Percentiles rank a stretch among this genome's conserved stretches.
Evolutionary conservation across 2,113 vertebrate genomes (phyloP).

Genomic region (Martes martes): DNA sequence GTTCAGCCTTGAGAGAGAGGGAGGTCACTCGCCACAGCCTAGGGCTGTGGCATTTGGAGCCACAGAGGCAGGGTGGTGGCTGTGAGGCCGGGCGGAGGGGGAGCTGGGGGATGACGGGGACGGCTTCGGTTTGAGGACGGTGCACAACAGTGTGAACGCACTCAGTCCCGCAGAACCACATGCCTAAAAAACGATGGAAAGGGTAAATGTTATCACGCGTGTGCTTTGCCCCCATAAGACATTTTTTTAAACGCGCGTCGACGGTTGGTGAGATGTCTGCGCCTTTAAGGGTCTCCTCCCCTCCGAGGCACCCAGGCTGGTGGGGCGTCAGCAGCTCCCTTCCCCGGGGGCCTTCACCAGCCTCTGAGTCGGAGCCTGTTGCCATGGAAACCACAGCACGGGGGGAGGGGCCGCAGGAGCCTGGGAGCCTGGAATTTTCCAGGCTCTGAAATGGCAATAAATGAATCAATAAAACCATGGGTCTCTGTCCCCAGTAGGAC

Average conservation of each 20-base stretch:
- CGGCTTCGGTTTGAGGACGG: neutral
- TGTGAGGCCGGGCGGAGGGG: rapidly evolving
- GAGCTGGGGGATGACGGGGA: neutral
- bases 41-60: rapidly evolving
- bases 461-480: neutral
- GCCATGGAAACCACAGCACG: neutral
- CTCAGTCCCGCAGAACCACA: rapidly evolving
- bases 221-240: neutral
- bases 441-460: neutral
- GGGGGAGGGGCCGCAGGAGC: neutral
- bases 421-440: neutral
- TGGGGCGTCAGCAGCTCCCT: neutral
- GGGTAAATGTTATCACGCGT: rapidly evolving
- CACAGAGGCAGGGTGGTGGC: neutral
- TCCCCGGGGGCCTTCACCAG: neutral
- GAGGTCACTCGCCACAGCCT: neutral
- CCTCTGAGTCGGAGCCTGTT: neutral
- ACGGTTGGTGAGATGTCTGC: no score
- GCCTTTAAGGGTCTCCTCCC: neutral
- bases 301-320: neutral
- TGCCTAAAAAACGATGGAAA: neutral
- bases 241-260: no score
- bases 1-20: neutral
- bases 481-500: neutral
- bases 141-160: rapidly evolving